Conservation (phyloP, 2,888 invertebrate species). For the Eustalomyia histrio region DNA sequence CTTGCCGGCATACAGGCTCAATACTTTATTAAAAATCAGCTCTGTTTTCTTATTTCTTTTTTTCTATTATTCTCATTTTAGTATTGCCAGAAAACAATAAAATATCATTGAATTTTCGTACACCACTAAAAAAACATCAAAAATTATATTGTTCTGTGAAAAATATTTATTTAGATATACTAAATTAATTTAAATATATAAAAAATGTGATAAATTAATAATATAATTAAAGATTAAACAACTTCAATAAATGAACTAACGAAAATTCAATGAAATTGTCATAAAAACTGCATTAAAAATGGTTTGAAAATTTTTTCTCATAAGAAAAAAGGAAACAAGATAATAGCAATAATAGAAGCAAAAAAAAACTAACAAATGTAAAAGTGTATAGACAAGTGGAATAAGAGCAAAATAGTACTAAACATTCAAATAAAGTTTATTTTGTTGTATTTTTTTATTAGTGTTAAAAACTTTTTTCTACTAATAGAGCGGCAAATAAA, state of each 20-base stretch:
- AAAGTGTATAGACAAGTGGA: conserved; percentile 45
- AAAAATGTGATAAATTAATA: conserved; percentile 48
- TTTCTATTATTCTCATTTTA: not conserved
- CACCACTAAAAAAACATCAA: conserved; percentile 57
- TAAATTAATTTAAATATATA: conserved; percentile 24
- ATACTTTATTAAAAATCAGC: conserved; percentile 31
- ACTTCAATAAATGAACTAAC: too few species aligned
- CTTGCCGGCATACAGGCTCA: too few species aligned
- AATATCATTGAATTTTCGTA: conserved; percentile 55
- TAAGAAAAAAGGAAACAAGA: conserved; percentile 44
- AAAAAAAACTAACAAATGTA: conserved; percentile 30
- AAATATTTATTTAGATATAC: conserved; percentile 2
- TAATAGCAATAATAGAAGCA: conserved; percentile 48
- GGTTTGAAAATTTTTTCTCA: conserved; percentile 40
- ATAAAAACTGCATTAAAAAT: conserved; percentile 33
- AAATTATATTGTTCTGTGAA: conserved; percentile 43
- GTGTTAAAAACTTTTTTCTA: conserved; percentile 48
- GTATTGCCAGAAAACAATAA: conserved; percentile 43
- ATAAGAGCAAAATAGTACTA: conserved; percentile 22
- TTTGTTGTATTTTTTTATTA: conserved; percentile 42
- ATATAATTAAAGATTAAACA: not conserved
- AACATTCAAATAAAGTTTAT: conserved; percentile 46
- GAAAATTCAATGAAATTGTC: too few species aligned
- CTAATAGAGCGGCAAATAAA: conserved; percentile 43
- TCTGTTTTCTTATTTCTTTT: conserved; percentile 31